These are phyloP conservation scores for Chrysochloris asiatica DNA, from an alignment of 2,113 vertebrate genomes.

Conservation along the genomic window DNA sequence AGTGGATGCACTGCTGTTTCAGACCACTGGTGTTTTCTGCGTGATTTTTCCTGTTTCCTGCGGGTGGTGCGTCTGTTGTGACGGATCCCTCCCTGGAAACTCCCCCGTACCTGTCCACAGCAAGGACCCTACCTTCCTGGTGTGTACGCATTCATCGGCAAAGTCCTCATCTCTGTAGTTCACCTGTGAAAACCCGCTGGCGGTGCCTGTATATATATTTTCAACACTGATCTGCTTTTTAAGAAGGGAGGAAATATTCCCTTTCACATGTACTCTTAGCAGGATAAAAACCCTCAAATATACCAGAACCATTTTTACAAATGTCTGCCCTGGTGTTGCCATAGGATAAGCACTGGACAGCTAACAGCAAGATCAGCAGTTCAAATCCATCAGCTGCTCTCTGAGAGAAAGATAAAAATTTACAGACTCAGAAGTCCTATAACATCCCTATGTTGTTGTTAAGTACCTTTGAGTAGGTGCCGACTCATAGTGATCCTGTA, in stretches of 20 bases:
- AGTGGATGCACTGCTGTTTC: constrained; percentile 54
- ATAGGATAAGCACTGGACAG: no score
- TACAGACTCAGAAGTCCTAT: no score
- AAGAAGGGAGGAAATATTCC: neutral
- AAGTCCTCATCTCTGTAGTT: constrained; percentile 57
- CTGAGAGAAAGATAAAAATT: no score
- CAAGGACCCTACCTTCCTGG: constrained; percentile 33
- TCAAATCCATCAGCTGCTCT: no score
- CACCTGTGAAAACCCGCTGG: constrained; percentile 44
- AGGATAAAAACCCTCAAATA: neutral
- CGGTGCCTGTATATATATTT: constrained; percentile 14
- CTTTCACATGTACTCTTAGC: neutral
- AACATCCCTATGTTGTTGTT: no score
- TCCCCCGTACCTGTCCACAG: no score
- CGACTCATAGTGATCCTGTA: no score
- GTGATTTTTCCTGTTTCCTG: constrained; percentile 67
- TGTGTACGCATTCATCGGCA: constrained; percentile 60
- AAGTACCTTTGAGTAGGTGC: no score
- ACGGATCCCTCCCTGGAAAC: neutral
- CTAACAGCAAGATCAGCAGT: no score
- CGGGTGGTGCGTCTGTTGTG: neutral
- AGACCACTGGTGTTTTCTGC: constrained; percentile 51
- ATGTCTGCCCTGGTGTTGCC: no score
- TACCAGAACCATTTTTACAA: neutral
- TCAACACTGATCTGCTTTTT: constrained; percentile 24